Conservation (phyloP, 2,113 vertebrate species). For the Chascanopsetta lugubris region DNA sequence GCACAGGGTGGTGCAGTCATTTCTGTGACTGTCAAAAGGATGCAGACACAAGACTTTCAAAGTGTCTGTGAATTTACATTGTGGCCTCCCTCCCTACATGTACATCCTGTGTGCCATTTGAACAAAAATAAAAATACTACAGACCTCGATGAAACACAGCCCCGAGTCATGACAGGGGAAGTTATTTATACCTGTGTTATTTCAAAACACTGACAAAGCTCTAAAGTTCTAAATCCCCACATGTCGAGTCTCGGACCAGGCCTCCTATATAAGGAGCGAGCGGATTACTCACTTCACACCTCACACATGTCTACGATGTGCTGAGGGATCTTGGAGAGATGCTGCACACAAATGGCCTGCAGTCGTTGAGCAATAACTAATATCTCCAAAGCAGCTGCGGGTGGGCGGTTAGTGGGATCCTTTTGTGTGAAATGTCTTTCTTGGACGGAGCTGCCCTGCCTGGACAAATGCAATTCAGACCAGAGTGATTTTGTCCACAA, state of each 20-base stretch:
- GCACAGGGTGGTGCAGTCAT: constrained; percentile 24
- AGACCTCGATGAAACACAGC: neutral
- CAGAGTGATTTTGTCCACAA: constrained; percentile 8
- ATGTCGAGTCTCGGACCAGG: constrained; percentile 42
- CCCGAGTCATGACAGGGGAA: constrained; percentile 15
- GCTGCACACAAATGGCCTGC: constrained; percentile 55
- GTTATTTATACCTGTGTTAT: constrained; percentile 35
- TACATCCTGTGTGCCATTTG: neutral
- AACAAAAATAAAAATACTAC: neutral
- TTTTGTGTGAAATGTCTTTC: constrained; percentile 51
- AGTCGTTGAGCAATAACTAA: constrained; percentile 60
- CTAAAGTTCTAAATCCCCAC: constrained; percentile 51
- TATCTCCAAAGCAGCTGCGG: constrained; percentile 57
- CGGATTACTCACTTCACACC: constrained; percentile 74
- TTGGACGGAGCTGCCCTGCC: neutral
- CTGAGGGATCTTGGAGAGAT: constrained; percentile 49
- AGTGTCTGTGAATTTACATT: neutral
- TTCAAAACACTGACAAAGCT: constrained; percentile 32
- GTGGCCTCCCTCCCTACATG: neutral
- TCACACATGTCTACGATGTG: constrained; percentile 66
- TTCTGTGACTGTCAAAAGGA: constrained; percentile 36
- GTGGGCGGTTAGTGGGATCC: constrained; percentile 58
- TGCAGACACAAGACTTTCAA: neutral
- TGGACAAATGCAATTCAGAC: constrained; percentile 27
- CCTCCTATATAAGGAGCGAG: constrained; percentile 67